Conservation (phyloP, 1,140 invertebrate genomes). For the Archegozetes longisetosus region DNA sequence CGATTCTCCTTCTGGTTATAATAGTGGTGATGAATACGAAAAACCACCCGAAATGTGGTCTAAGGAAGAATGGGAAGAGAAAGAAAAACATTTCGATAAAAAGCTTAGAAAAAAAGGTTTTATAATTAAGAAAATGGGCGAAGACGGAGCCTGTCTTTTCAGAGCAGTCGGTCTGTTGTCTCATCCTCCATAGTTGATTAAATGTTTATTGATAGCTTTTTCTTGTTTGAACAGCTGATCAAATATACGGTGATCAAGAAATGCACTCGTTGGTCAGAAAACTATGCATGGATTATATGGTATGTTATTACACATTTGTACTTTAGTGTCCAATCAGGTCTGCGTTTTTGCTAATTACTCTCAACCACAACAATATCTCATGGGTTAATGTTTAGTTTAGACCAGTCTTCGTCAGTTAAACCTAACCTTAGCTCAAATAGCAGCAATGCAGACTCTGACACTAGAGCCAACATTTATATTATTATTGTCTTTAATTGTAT, state of each 20-base stretch:
- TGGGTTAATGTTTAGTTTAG: no score
- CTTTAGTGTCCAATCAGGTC: conserved; percentile 30
- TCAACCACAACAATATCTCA: no score
- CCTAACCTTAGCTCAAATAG: no score
- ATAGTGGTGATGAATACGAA: conserved; percentile 58
- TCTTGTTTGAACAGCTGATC: conserved; percentile 45
- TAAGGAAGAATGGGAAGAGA: conserved; percentile 30
- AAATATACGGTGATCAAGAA: conserved; percentile 83
- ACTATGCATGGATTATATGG: conserved; percentile 86
- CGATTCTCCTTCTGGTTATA: conserved; percentile 39
- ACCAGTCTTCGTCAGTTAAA: no score
- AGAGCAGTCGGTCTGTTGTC: conserved; percentile 49
- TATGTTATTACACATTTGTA: conserved; percentile 33
- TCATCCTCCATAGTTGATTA: conserved; percentile 4
- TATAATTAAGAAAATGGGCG: conserved; percentile 68
- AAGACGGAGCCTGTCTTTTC: conserved; percentile 86
- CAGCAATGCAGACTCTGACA: no score
- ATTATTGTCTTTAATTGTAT: no score
- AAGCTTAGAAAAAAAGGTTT: conserved; percentile 55
- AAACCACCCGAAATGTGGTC: conserved; percentile 35
- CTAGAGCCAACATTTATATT: no score
- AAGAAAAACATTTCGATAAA: conserved; percentile 51
- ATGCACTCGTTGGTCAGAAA: conserved; percentile 69
- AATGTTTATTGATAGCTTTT: neutral
- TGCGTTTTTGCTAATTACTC: conserved; percentile 78